Evolutionary conservation across 2,113 vertebrate species (phyloP).

Genomic region (Pollimyrus isidori): DNA sequence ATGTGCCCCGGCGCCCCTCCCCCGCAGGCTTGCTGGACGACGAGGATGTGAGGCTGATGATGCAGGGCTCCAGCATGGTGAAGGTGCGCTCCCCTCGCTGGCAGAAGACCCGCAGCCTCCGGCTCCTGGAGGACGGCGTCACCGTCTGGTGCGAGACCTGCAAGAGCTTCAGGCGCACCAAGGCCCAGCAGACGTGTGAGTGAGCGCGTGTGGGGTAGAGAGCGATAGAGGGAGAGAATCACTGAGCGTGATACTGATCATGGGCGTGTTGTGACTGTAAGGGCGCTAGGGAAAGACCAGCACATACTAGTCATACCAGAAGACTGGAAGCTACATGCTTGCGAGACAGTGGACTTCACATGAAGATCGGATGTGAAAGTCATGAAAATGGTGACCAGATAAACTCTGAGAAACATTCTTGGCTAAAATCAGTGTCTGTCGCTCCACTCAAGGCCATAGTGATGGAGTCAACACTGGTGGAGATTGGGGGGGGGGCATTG

Average conservation of each 20-base stretch:
- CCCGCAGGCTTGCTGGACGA: constrained; percentile 73
- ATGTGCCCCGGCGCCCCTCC: neutral
- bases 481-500: no score
- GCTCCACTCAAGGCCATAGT: neutral
- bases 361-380: neutral
- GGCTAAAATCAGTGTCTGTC: neutral
- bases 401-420: neutral
- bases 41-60: constrained; percentile 77
- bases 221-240: neutral
- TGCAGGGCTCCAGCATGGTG: constrained; percentile 73
- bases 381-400: neutral
- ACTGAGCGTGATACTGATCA: neutral
- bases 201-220: constrained; percentile 42
- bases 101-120: constrained; percentile 69
- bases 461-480: neutral
- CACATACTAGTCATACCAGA: neutral
- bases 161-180: constrained; percentile 58
- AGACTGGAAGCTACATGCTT: neutral
- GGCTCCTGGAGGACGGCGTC: constrained; percentile 79
- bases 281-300: neutral
- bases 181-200: constrained; percentile 79
- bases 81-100: constrained; percentile 75
- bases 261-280: neutral
- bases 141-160: constrained; percentile 82
- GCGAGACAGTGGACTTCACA: neutral